Evolutionary conservation across 2,888 invertebrate species (phyloP).

Genomic region (Drosophila suboccidentalis): DNA sequence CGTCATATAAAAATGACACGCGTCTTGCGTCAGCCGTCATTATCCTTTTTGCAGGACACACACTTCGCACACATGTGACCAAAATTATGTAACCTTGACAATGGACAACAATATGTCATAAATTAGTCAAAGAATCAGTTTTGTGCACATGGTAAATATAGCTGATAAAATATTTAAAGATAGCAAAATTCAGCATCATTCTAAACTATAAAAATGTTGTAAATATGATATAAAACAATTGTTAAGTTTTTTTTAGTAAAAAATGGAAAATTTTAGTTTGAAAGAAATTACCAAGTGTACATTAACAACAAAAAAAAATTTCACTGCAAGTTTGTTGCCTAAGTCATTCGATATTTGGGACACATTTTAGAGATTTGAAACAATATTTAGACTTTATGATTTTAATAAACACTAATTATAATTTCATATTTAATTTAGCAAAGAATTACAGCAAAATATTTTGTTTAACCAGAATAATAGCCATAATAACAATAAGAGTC

Average conservation of each 20-base stretch:
- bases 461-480: constrained; percentile 1
- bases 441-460: constrained; percentile 13
- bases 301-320: background rate
- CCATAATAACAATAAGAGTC: constrained; percentile 26
- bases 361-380: background rate
- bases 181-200: too few species aligned
- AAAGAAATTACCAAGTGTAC: background rate
- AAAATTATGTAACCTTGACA: constrained; percentile 26
- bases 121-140: background rate
- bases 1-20: constrained; percentile 49
- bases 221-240: too few species aligned
- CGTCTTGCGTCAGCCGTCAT: constrained; percentile 12
- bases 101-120: background rate
- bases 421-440: constrained; percentile 4
- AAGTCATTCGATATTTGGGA: constrained; percentile 24
- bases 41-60: constrained; percentile 37
- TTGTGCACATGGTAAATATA: background rate
- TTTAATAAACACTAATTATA: background rate
- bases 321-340: constrained; percentile 26
- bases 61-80: constrained; percentile 35
- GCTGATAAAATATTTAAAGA: too few species aligned
- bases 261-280: too few species aligned
- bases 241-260: too few species aligned
- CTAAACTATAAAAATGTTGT: too few species aligned
- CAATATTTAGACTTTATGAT: constrained; percentile 6